These are phyloP conservation scores for Pseudomyrmex dendroicus DNA, from an alignment of 1,140 invertebrate species.

Conservation along the genomic window DNA sequence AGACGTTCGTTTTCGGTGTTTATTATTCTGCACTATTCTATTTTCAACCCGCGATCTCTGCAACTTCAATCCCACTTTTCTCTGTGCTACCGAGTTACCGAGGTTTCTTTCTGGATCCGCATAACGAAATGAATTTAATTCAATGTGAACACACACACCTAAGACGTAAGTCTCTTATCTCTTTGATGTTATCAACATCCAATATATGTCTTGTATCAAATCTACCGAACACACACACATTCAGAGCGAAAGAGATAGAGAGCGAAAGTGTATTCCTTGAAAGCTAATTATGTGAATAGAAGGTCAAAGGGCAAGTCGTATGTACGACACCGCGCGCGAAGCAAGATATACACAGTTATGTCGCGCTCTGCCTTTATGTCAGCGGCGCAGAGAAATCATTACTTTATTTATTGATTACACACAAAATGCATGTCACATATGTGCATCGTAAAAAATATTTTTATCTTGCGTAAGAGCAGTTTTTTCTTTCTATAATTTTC, in stretches of 20 bases:
- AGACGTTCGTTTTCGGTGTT: too few relatives aligned
- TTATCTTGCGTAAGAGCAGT: background rate
- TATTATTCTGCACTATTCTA: too few relatives aligned
- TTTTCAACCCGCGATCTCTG: too few relatives aligned
- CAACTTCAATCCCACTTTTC: too few relatives aligned
- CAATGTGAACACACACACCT: too few relatives aligned
- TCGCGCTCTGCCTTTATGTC: background rate
- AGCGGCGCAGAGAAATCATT: background rate
- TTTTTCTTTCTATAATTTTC: background rate
- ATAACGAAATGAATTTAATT: too few relatives aligned
- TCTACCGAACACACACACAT: background rate
- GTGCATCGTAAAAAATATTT: too few relatives aligned
- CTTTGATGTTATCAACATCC: too few relatives aligned
- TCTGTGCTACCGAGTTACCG: too few relatives aligned
- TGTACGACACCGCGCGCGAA: conserved; percentile 1
- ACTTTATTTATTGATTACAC: conserved; percentile 18
- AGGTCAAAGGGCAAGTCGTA: conserved; percentile 34
- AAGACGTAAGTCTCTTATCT: too few relatives aligned
- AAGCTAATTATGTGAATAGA: conserved; percentile 47
- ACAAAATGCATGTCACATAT: background rate
- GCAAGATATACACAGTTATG: background rate
- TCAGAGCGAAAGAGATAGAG: conserved; percentile 6
- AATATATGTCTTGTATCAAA: too few relatives aligned
- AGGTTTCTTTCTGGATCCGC: too few relatives aligned
- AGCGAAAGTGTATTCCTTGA: conserved; percentile 37